Evolutionary conservation across 2,113 vertebrate genomes (phyloP), one percentile per base, ranked within the genome.

Genomic region (Rhadina sibilatrix): DNA sequence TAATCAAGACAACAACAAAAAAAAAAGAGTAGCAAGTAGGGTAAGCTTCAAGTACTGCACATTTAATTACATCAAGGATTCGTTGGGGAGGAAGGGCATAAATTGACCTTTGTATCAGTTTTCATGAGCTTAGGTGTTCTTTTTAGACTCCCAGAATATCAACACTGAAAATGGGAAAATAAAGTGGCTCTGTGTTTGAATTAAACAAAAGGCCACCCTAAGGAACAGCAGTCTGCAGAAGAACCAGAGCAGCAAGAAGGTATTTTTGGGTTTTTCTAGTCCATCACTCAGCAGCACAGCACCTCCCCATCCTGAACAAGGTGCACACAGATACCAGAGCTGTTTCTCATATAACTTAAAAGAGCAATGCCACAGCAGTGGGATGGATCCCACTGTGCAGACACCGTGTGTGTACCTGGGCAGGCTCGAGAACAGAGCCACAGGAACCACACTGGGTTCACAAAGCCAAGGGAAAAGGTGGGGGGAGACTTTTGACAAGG

Each of bases 31-130:
- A 81, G 46, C 78, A 83, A 85, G 69, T 19, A 77, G 47, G 31
- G 60, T 63, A 92, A 87, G 77, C 86, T 72, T 92, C 59, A 74
- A 95, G 60, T 54, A 86, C 72, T 54, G 68, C 54, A 92, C 94
- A 83, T 90, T 95, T 95, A 93, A 96, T 96, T 94, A 95, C 63
- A 71, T 15, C 10, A 90, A 96, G 56, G 83, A 84, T 87, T 94
- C 13, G 1, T 50, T 35, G 47, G 79, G 72, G 71, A 93, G 42
- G 71, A 93, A 93, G 54, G 33, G 68, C 60, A 87, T 72, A 78
- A 80, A 95, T 89, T 95, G 93, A 93, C 85, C 86, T 93, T 96
- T 95, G 86, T 87, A 90, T 96, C 83, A 71, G 76, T 66, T 96
- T 96, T 92, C 94, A 78, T 23, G 83, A 87, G 94, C 91, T 96